A percentile compares a stretch with the other conserved stretches of the same genome.
Conservation (phyloP, 1,140 invertebrate genomes). For the Aphaenogaster ashmeadi region DNA sequence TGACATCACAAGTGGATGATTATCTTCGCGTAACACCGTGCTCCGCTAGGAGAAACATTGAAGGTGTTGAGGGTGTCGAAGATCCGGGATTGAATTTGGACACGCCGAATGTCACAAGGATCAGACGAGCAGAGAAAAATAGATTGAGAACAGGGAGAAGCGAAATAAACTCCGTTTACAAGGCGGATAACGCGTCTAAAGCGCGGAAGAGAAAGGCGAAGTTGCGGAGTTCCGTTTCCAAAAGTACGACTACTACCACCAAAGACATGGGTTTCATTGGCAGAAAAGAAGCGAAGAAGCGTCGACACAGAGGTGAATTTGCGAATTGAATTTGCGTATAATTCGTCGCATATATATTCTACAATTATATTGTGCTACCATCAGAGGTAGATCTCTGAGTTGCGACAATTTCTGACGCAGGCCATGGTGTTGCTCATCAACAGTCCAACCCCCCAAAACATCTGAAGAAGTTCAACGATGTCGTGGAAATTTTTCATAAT, state of each 20-base stretch:
- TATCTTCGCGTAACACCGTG: background rate
- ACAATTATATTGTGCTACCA: background rate
- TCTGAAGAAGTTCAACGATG: conserved; percentile 70
- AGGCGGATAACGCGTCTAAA: conserved; percentile 58
- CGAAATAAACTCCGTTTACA: conserved; percentile 59
- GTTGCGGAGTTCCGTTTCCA: conserved; percentile 76
- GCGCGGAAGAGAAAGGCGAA: conserved; percentile 72
- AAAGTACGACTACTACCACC: conserved; percentile 77
- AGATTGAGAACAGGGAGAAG: conserved; percentile 48
- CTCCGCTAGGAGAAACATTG: background rate
- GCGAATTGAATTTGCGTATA: background rate
- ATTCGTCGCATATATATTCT: background rate
- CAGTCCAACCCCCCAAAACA: conserved; percentile 15
- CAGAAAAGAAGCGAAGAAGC: conserved; percentile 67
- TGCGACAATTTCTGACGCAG: conserved; percentile 36
- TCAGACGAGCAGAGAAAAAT: conserved; percentile 4
- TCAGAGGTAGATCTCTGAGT: background rate
- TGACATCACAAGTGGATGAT: conserved; percentile 19
- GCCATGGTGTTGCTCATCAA: background rate
- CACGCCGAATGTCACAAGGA: background rate
- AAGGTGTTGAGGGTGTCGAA: background rate
- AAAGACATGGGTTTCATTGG: conserved; percentile 70
- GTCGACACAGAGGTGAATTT: conserved; percentile 71
- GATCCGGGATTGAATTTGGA: conserved; percentile 47
- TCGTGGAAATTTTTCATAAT: conserved; percentile 88